phyloP scores from a whole-genome alignment of 2,888 invertebrate species.

The Calliphora vomitoria region DNA sequence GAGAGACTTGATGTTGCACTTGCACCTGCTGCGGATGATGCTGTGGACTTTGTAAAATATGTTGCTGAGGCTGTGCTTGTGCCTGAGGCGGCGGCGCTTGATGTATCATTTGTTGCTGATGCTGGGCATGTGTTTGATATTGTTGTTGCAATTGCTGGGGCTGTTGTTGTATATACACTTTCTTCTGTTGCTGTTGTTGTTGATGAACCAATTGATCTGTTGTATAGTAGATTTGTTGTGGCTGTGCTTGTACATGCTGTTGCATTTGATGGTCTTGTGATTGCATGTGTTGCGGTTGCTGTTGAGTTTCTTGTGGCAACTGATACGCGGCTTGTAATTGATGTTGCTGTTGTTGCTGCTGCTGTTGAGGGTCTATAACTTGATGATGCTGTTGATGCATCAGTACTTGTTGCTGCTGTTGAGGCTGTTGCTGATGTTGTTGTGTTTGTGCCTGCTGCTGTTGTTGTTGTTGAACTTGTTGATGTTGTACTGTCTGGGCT shows the following conservation, averaged over 20 bases:
- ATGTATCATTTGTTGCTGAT: constrained; percentile 74
- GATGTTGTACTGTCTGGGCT: constrained; percentile 77
- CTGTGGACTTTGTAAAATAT: constrained; percentile 78
- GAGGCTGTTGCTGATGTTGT: constrained; percentile 78
- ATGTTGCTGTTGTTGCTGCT: constrained; percentile 76
- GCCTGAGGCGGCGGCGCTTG: constrained; percentile 75
- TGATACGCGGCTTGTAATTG: constrained; percentile 74
- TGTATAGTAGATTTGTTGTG: constrained; percentile 82
- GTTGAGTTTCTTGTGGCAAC: constrained; percentile 75
- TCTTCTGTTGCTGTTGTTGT: constrained; percentile 77
- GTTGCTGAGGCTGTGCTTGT: constrained; percentile 77
- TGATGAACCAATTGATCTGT: constrained; percentile 81
- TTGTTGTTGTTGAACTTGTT: constrained; percentile 78
- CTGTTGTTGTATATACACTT: constrained; percentile 76
- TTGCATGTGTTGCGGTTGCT: constrained; percentile 77
- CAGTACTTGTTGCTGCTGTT: constrained; percentile 76
- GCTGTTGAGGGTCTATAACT: constrained; percentile 75
- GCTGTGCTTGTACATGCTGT: constrained; percentile 78
- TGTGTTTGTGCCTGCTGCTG: constrained; percentile 77
- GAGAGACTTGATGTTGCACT: constrained; percentile 72
- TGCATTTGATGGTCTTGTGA: constrained; percentile 79
- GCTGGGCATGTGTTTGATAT: constrained; percentile 72
- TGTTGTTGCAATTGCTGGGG: constrained; percentile 76
- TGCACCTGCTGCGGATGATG: constrained; percentile 79
- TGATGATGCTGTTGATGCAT: constrained; percentile 78